These are phyloP conservation scores for Oostethus manadensis DNA, from an alignment of 2,113 vertebrate genomes.

Conservation along the genomic window DNA sequence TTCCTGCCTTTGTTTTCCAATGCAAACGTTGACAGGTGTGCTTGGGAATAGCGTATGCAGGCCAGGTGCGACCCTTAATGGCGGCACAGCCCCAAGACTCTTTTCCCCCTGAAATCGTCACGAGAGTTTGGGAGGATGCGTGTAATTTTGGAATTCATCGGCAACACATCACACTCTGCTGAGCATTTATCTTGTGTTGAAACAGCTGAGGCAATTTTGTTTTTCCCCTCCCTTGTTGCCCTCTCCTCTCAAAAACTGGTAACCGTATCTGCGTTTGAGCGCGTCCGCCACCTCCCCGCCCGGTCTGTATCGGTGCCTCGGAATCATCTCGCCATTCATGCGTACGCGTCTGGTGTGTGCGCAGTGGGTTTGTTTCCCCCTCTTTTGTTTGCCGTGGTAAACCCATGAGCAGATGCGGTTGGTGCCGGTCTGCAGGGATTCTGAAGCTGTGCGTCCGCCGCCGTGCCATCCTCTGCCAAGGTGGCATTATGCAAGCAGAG, in stretches of 20 bases:
- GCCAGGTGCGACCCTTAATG: conserved; percentile 47
- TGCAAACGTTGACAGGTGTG: no score
- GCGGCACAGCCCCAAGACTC: conserved; percentile 15
- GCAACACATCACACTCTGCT: conserved; percentile 6
- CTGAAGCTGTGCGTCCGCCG: conserved; percentile 68
- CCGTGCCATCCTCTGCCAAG: conserved; percentile 76
- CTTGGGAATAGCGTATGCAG: conserved; percentile 10
- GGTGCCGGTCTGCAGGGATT: conserved; percentile 80
- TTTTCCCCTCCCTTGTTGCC: conserved; percentile 7
- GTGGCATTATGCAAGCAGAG: conserved; percentile 73
- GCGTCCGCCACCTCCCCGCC: not conserved
- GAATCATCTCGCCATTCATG: conserved; percentile 40
- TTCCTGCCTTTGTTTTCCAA: no score
- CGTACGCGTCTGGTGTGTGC: conserved; percentile 25
- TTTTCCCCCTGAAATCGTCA: conserved; percentile 11
- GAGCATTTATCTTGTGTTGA: conserved; percentile 11
- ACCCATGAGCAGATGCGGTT: conserved; percentile 82
- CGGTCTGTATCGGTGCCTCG: conserved; percentile 23
- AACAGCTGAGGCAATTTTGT: conserved; percentile 25
- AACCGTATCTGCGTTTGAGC: conserved; percentile 28
- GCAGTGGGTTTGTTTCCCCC: conserved; percentile 52
- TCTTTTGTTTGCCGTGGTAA: conserved; percentile 76
- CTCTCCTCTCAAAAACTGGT: conserved; percentile 19
- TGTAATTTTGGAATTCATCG: conserved; percentile 1
- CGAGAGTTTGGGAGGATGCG: not conserved